These are phyloP conservation scores for Erannis defoliaria DNA, from an alignment of 2,888 invertebrate genomes.

Conservation along the genomic window DNA sequence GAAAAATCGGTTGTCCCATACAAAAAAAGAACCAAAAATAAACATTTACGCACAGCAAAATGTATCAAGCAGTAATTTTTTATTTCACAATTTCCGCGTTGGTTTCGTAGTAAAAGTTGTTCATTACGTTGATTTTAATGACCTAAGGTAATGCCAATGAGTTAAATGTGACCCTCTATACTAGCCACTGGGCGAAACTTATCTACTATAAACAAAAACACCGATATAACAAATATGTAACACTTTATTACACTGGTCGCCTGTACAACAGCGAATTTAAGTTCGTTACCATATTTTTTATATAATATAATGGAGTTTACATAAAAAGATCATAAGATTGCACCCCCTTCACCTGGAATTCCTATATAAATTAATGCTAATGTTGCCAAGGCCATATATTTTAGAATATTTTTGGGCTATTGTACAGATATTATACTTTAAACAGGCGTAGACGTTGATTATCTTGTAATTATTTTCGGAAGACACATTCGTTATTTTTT, in stretches of 20 bases:
- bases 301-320: conserved; percentile 59
- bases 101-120: too few relatives aligned
- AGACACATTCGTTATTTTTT: too few relatives aligned
- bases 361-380: conserved; percentile 28
- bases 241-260: conserved; percentile 76
- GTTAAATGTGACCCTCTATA: too few relatives aligned
- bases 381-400: conserved; percentile 16
- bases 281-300: conserved; percentile 60
- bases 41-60: too few relatives aligned
- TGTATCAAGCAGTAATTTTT: too few relatives aligned
- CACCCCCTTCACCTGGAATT: conserved; percentile 59
- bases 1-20: too few relatives aligned
- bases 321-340: conserved; percentile 64
- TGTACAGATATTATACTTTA: neutral
- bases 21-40: too few relatives aligned
- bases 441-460: too few relatives aligned
- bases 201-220: conserved; percentile 46
- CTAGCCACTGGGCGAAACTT: neutral
- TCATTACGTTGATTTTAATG: too few relatives aligned
- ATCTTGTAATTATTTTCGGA: too few relatives aligned
- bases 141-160: too few relatives aligned
- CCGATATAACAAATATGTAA: conserved; percentile 70
- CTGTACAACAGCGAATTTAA: conserved; percentile 71
- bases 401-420: conserved; percentile 21
- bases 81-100: too few relatives aligned